phyloP scores from a whole-genome alignment of 2,113 vertebrate species.

The Gallinago paraguaiae region DNA sequence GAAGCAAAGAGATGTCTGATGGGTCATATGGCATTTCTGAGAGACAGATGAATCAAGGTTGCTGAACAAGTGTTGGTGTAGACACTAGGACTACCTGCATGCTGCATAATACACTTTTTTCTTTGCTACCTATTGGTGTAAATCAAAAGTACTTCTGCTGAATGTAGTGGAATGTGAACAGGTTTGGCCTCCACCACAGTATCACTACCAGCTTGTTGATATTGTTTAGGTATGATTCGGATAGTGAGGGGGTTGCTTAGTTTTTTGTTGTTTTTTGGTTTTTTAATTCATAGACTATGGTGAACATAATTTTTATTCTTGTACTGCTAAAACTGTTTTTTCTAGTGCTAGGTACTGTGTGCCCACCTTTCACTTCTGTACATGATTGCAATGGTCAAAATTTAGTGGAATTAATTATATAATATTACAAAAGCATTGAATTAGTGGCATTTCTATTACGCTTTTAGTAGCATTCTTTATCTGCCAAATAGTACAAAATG shows the following conservation, averaged over 20 bases:
- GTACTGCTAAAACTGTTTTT: background rate
- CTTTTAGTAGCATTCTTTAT: background rate
- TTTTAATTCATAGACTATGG: background rate
- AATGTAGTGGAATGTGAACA: background rate
- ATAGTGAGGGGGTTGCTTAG: accelerated
- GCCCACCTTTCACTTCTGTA: background rate
- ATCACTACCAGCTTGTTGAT: background rate
- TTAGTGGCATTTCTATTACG: background rate
- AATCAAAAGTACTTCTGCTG: background rate
- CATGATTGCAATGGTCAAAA: background rate
- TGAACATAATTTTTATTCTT: background rate
- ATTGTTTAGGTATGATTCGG: background rate
- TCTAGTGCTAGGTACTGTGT: background rate
- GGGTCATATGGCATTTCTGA: background rate
- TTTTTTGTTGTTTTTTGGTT: background rate
- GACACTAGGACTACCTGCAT: background rate
- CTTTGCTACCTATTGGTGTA: background rate
- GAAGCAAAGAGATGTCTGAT: background rate
- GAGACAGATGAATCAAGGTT: background rate
- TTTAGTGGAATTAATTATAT: background rate
- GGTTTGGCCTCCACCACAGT: background rate
- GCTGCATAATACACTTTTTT: background rate
- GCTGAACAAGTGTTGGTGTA: background rate
- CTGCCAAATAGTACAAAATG: background rate
- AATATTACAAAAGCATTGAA: background rate